These are phyloP conservation scores for Caenorhabditis sp. DNA, from an alignment of 2,888 invertebrate genomes.

Conservation along the genomic window DNA sequence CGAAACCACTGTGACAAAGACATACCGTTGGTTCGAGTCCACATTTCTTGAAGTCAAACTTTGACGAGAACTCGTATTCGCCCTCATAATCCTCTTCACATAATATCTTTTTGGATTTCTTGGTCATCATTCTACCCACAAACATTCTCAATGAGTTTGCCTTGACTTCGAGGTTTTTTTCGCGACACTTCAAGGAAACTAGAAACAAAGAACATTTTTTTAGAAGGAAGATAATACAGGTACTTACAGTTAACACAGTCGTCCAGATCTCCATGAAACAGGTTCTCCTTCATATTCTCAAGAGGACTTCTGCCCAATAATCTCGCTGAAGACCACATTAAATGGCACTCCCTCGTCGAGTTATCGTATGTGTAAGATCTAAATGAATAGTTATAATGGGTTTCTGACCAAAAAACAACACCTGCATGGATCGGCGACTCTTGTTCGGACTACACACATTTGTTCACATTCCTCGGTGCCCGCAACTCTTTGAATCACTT, in stretches of 20 bases:
- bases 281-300: constrained; percentile 64
- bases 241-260: constrained; percentile 78
- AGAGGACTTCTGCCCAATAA: constrained; percentile 73
- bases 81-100: constrained; percentile 67
- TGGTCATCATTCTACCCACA: constrained; percentile 71
- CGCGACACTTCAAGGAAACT: constrained; percentile 68
- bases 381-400: constrained; percentile 1
- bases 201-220: constrained; percentile 22
- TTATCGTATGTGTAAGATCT: constrained; percentile 77
- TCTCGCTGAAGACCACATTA: constrained; percentile 63
- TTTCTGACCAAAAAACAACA: background rate
- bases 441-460: constrained; percentile 54
- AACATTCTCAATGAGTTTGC: constrained; percentile 64
- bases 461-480: constrained; percentile 64
- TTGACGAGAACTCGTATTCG: constrained; percentile 68
- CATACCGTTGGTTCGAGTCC: constrained; percentile 66
- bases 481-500: constrained; percentile 34
- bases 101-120: constrained; percentile 66
- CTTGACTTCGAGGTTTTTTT: constrained; percentile 58
- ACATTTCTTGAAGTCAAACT: constrained; percentile 75
- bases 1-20: background rate
- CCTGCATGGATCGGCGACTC: constrained; percentile 65
- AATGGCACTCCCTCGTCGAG: constrained; percentile 63
- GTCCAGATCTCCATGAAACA: constrained; percentile 76
- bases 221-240: too few relatives aligned